phyloP scores from a whole-genome alignment of 2,113 vertebrate genomes.

The Actenoides lindsayi region DNA sequence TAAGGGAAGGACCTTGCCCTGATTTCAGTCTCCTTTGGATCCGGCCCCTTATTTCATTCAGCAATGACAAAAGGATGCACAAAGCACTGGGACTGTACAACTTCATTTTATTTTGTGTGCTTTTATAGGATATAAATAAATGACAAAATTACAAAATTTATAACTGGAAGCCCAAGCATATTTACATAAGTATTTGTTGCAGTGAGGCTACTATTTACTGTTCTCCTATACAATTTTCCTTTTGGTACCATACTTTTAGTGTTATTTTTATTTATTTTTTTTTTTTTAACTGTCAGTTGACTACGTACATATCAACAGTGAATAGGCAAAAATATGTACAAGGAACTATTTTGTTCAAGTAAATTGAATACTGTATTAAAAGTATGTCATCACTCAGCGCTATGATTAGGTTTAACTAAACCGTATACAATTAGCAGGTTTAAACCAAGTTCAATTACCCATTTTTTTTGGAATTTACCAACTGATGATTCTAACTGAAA shows the following conservation, averaged over 20 bases:
- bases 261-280: constrained; percentile 66
- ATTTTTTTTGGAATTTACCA: constrained; percentile 79
- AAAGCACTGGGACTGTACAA: constrained; percentile 84
- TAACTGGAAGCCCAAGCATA: constrained; percentile 99
- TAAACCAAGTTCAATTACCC: constrained; percentile 83
- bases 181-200: constrained; percentile 90
- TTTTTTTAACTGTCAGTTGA: constrained; percentile 77
- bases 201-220: constrained; percentile 85
- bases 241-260: constrained; percentile 90
- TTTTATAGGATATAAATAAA: constrained; percentile 99
- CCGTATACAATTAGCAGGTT: constrained; percentile 85
- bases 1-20: neutral
- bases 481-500: constrained; percentile 82
- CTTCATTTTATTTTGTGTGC: constrained; percentile 97
- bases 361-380: constrained; percentile 95
- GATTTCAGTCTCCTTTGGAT: neutral
- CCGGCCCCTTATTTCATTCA: neutral
- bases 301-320: constrained; percentile 97
- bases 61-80: constrained; percentile 45
- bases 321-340: constrained; percentile 99
- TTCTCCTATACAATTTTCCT: constrained; percentile 83
- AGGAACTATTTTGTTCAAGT: constrained; percentile 88
- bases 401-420: constrained; percentile 88
- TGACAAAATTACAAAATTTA: constrained; percentile 97
- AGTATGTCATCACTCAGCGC: constrained; percentile 88